These are phyloP conservation scores for Vireo altiloquus DNA, from an alignment of 2,113 vertebrate genomes.

Conservation along the genomic window DNA sequence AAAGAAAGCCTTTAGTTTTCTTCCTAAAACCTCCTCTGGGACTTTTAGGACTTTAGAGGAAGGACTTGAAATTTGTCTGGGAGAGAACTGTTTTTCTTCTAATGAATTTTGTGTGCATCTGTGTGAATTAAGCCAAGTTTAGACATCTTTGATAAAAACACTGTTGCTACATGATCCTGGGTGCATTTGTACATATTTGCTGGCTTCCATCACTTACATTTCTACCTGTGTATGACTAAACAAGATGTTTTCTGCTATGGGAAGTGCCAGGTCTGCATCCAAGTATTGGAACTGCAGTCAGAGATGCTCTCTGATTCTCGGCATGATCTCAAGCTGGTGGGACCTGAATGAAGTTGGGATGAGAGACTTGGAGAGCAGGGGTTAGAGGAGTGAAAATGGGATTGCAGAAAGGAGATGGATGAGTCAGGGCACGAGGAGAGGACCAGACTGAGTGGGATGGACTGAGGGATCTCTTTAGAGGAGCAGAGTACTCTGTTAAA, in stretches of 20 bases:
- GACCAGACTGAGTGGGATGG: not conserved
- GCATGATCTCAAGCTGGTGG: not conserved
- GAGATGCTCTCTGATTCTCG: not conserved
- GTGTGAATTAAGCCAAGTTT: not conserved
- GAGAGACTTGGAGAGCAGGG: not conserved
- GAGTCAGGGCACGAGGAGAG: not conserved
- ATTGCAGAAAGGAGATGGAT: not conserved
- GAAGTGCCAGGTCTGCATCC: not conserved
- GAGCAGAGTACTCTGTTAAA: not conserved
- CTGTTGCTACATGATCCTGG: not conserved
- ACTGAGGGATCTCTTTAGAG: not conserved
- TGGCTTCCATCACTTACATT: not conserved
- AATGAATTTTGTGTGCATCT: not conserved
- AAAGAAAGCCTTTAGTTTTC: not conserved
- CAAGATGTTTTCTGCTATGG: not conserved
- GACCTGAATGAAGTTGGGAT: not conserved
- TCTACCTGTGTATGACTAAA: not conserved
- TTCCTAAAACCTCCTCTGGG: not conserved
- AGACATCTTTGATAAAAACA: not conserved
- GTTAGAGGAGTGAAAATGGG: not conserved
- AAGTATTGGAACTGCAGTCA: not conserved
- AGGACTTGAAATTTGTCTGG: conserved; percentile 16
- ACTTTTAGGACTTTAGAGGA: not conserved
- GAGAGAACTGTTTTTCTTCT: not conserved
- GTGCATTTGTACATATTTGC: not conserved